Percentiles rank a stretch among this genome's conserved stretches.
These are phyloP conservation scores for Aphidius gifuensis DNA, from an alignment of 1,140 invertebrate species.

Conservation along the genomic window DNA sequence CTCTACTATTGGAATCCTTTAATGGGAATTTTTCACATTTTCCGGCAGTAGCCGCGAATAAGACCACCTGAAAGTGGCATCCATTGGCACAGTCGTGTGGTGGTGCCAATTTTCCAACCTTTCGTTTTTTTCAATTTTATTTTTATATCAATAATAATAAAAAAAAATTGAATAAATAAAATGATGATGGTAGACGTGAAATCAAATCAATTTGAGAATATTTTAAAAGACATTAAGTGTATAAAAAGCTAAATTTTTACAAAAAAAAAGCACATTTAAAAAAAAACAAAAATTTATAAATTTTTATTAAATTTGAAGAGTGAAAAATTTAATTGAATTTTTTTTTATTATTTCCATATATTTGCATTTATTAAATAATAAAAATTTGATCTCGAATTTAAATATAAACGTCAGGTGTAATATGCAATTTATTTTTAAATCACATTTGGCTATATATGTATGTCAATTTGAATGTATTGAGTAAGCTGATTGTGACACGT, in stretches of 20 bases:
- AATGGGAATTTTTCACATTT: constrained; percentile 52
- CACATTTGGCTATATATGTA: too few relatives aligned
- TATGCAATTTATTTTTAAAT: too few relatives aligned
- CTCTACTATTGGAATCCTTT: constrained; percentile 44
- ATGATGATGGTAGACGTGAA: too few relatives aligned
- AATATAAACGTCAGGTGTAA: too few relatives aligned
- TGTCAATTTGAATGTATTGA: too few relatives aligned
- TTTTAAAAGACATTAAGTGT: too few relatives aligned
- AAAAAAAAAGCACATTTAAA: too few relatives aligned
- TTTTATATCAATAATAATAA: background rate
- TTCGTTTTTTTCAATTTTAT: background rate
- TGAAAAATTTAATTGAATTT: background rate
- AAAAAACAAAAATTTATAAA: background rate
- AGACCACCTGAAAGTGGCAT: constrained; percentile 39
- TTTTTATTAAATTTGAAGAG: constrained; percentile 4
- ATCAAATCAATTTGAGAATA: too few relatives aligned
- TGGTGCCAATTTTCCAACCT: background rate
- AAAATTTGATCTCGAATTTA: too few relatives aligned
- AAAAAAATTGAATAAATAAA: background rate
- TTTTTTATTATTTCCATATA: background rate
- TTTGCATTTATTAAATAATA: too few relatives aligned
- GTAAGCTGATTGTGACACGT: too few relatives aligned
- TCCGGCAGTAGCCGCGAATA: constrained; percentile 42
- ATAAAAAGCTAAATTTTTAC: too few relatives aligned
- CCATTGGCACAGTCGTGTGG: constrained; percentile 38